These are phyloP conservation scores for Oxycera nigricornis DNA, from an alignment of 2,888 invertebrate species.

Conservation along the genomic window DNA sequence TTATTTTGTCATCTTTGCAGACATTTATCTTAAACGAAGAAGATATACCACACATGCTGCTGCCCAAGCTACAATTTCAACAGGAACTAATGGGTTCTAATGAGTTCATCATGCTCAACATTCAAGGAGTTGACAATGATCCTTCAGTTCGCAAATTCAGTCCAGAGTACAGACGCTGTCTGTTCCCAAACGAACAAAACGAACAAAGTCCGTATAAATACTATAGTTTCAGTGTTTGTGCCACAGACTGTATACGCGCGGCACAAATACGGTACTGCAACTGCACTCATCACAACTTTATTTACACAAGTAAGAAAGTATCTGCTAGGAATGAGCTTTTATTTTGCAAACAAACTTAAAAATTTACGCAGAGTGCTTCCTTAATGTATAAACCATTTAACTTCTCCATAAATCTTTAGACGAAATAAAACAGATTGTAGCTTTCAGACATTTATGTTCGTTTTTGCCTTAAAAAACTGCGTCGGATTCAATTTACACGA, in stretches of 20 bases:
- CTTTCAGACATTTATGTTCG: too few species aligned
- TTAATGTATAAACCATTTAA: too few species aligned
- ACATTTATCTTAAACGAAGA: conserved; percentile 56
- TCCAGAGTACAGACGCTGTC: conserved; percentile 70
- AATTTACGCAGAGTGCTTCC: too few species aligned
- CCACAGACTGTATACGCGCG: conserved; percentile 70
- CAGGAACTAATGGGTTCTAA: conserved; percentile 40
- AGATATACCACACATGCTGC: conserved; percentile 55
- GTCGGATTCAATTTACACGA: too few species aligned
- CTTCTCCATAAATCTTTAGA: too few species aligned
- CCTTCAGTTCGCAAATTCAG: conserved; percentile 67
- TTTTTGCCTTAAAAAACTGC: too few species aligned
- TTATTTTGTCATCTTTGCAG: conserved; percentile 43
- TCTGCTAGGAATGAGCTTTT: too few species aligned
- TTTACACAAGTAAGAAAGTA: too few species aligned
- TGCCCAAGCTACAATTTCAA: conserved; percentile 47
- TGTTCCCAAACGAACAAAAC: conserved; percentile 71
- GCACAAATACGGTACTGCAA: conserved; percentile 68
- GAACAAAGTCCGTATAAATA: conserved; percentile 66
- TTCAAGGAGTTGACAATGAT: conserved; percentile 72
- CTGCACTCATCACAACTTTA: conserved; percentile 72
- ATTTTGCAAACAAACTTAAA: too few species aligned
- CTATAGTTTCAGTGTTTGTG: conserved; percentile 77
- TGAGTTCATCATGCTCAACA: conserved; percentile 52
- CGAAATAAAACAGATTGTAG: too few species aligned